Evolutionary conservation across 2,797 vertebrate species (phyloP).

Genomic region (Dendrocincla tyrannina): DNA sequence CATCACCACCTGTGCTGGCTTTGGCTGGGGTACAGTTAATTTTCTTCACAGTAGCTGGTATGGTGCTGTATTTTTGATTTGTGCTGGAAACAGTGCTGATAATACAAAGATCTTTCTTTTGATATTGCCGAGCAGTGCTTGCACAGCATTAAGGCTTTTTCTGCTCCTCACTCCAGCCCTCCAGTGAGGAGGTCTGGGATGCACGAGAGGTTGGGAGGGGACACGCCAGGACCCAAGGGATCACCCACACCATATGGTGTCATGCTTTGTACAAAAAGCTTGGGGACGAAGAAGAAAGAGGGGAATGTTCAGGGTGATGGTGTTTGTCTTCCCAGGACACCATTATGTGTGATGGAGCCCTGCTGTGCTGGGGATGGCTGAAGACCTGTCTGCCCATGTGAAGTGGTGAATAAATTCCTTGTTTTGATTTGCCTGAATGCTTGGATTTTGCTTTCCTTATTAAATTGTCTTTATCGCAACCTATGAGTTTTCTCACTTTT

Average conservation of each 20-base stretch:
- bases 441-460: neutral
- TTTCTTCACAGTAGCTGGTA: neutral
- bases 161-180: neutral
- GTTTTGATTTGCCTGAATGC: neutral
- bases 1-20: neutral
- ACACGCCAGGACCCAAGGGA: neutral
- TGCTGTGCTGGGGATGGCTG: neutral
- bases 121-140: neutral
- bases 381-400: neutral
- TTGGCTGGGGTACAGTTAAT: neutral
- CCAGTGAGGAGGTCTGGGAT: neutral
- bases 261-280: neutral
- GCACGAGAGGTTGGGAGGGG: neutral
- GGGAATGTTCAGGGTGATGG: neutral
- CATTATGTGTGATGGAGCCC: fast-evolving
- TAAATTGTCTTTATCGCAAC: neutral
- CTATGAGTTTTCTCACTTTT: neutral
- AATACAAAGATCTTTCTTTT: neutral
- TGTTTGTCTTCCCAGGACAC: neutral
- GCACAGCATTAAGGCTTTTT: neutral
- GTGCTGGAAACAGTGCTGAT: neutral
- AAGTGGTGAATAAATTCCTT: neutral
- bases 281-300: neutral
- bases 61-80: neutral
- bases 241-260: neutral